These are phyloP conservation scores for Hycleus cichorii DNA, from an alignment of 1,140 invertebrate genomes.

Conservation along the genomic window DNA sequence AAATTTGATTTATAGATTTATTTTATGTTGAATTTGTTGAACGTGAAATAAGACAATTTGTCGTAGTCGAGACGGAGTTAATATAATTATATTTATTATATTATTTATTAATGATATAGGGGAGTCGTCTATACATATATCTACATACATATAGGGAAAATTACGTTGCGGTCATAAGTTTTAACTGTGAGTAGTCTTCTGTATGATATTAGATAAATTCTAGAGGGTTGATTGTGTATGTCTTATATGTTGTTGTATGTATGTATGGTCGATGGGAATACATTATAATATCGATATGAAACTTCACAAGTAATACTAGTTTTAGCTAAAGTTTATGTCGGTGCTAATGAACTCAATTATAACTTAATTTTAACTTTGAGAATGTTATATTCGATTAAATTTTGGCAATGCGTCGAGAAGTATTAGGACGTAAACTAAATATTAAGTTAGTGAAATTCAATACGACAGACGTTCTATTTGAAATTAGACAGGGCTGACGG, in stretches of 20 bases:
- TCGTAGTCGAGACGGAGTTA: constrained; percentile 1
- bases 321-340: constrained; percentile 20
- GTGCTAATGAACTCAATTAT: constrained; percentile 18
- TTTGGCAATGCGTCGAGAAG: constrained; percentile 15
- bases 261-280: constrained; percentile 3
- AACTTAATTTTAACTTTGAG: constrained; percentile 15
- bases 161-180: constrained; percentile 12
- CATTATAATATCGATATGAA: constrained; percentile 19
- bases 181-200: no score
- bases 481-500: constrained; percentile 5
- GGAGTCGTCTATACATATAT: background rate
- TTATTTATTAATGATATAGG: constrained; percentile 9
- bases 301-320: constrained; percentile 23
- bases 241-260: no score
- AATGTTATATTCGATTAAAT: constrained; percentile 20
- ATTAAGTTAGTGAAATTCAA: constrained; percentile 18
- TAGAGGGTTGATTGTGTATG: background rate
- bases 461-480: constrained; percentile 10
- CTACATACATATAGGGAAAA: constrained; percentile 1
- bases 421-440: constrained; percentile 15
- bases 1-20: background rate
- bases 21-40: constrained; percentile 14
- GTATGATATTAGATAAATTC: no score
- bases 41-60: constrained; percentile 15
- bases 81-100: constrained; percentile 13